Evolutionary conservation across 2,113 vertebrate species (phyloP), one percentile per base, ranked within the genome.

Genomic region (Podarcis raffonei): DNA sequence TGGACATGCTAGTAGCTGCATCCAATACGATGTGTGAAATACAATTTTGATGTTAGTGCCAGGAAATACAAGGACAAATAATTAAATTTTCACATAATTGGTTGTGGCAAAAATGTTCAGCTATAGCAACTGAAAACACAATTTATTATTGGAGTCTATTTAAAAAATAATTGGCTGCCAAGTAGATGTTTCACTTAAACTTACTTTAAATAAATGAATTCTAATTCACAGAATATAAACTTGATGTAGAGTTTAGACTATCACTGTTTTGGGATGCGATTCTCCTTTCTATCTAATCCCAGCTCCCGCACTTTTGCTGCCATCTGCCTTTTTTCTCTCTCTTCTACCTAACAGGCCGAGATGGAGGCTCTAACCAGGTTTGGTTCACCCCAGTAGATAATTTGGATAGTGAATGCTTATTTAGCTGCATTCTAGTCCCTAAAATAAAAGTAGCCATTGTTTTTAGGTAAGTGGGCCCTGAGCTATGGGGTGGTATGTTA

Each of bases 51-150:
- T 92, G 53, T 89, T 90, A 85, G 30, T 91, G 89, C 86, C 71
- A 92, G 53, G 79, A 93, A 92, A 89, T 75, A 91, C 87, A 93
- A 79, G 86, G 83, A 89, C 85, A 91, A 93, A 9, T 89, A 94
- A 94, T 91, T 93, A 94, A 92, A 91, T 78, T 83, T 39, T 81
- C 91, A 57, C 23, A 42, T 84, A 65, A 81, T 92, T 90, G 86
- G 27, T 90, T 59, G 80, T 68, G 82, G 35, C 87, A 81, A 86
- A 92, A 80, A 92, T 83, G 30, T 87, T 85, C 85, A 18, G 81
- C 76, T 90, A 6, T 74, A 35, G 78, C 90, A 35, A 62, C 27
- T 87, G 75, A 83, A 83, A 87, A 27, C 83, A 42, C 86, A 76
- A 91, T 91, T 94, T 93, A 89, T 81, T 91, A n/a, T 80, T 91